Evolutionary conservation across 2,797 vertebrate species (phyloP).

Genomic region (Onychomys torridus): DNA sequence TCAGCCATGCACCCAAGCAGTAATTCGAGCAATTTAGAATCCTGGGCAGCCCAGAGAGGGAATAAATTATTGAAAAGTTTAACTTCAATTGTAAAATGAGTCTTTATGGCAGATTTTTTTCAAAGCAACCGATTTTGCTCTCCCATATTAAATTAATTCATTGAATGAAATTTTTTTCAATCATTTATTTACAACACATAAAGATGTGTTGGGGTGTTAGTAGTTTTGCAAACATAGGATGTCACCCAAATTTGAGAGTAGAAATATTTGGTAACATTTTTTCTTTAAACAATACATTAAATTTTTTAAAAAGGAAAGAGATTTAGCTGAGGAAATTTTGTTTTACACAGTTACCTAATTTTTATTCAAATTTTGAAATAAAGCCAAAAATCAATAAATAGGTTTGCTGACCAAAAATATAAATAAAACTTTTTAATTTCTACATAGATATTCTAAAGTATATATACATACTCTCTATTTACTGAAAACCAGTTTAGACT

Average conservation of each 20-base stretch:
- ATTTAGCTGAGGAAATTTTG: constrained; percentile 7
- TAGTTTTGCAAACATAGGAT: neutral
- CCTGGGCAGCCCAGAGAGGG: constrained; percentile 66
- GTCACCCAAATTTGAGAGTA: neutral
- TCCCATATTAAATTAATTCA: constrained; percentile 38
- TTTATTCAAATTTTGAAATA: neutral
- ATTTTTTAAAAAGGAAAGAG: neutral
- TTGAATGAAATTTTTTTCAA: constrained; percentile 6
- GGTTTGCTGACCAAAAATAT: constrained; percentile 2
- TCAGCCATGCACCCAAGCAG: constrained; percentile 67
- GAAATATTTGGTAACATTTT: constrained; percentile 27
- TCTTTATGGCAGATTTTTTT: constrained; percentile 55
- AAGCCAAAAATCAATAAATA: neutral
- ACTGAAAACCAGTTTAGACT: neutral
- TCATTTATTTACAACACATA: constrained; percentile 29
- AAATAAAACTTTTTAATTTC: neutral
- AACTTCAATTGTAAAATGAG: constrained; percentile 68
- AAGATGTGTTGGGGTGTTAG: neutral
- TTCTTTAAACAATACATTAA: neutral
- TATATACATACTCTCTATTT: neutral
- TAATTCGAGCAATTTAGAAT: constrained; percentile 78
- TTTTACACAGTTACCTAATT: neutral
- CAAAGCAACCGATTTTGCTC: constrained; percentile 58
- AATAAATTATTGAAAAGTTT: constrained; percentile 83
- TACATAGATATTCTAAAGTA: neutral